These are phyloP conservation scores for Trochalopteron elliotii DNA, from an alignment of 2,113 vertebrate genomes.

Conservation along the genomic window DNA sequence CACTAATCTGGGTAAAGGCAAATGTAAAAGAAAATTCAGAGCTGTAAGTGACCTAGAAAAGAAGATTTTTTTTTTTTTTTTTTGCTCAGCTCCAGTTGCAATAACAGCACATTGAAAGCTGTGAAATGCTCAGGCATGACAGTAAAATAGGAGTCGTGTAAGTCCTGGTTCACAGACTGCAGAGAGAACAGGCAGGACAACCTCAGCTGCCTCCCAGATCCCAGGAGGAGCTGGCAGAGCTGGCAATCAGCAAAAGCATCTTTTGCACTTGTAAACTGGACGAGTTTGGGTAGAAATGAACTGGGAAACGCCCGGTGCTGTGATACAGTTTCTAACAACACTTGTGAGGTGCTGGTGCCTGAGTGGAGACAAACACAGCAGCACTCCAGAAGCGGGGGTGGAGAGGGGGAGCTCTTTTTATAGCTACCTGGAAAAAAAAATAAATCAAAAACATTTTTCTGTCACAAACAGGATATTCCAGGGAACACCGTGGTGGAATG, in stretches of 20 bases:
- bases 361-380: neutral
- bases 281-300: neutral
- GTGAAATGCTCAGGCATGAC: neutral
- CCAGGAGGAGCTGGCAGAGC: neutral
- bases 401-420: neutral
- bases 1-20: neutral
- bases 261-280: neutral
- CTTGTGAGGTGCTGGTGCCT: neutral
- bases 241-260: conserved; percentile 30
- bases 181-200: neutral
- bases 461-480: neutral
- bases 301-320: neutral
- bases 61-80: neutral
- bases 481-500: neutral
- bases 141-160: neutral
- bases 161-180: neutral
- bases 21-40: neutral
- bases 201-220: neutral
- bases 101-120: neutral
- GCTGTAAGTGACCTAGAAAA: conserved; percentile 51
- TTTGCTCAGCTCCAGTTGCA: neutral
- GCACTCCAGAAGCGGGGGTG: neutral
- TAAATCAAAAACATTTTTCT: neutral
- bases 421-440: neutral
- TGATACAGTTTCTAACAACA: neutral